These are phyloP conservation scores for Spizaetus ornatus DNA, from an alignment of 2,113 vertebrate species.

Conservation along the genomic window DNA sequence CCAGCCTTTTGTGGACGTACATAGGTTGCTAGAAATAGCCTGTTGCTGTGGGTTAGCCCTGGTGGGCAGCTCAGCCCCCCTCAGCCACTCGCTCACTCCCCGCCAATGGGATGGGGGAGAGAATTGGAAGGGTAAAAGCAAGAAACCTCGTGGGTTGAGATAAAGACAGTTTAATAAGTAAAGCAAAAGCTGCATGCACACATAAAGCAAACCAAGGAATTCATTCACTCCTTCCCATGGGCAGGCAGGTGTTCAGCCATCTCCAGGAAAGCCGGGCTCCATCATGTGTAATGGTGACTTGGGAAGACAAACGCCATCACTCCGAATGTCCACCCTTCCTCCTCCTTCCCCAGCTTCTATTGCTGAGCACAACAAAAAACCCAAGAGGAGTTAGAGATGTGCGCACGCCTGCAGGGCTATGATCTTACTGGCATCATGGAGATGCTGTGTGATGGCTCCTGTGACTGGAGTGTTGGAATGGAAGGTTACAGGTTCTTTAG, in stretches of 20 bases:
- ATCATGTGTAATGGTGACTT: fast-evolving
- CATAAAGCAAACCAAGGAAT: background rate
- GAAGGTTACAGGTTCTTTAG: no score
- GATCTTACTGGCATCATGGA: no score
- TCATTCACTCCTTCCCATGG: fast-evolving
- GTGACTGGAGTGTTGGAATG: no score
- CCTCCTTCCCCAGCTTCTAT: background rate
- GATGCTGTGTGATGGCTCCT: no score
- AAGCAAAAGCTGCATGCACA: background rate
- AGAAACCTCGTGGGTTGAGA: background rate
- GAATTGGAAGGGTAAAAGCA: background rate
- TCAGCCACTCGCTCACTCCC: fast-evolving
- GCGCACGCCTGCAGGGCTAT: no score
- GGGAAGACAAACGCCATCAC: background rate
- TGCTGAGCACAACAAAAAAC: background rate
- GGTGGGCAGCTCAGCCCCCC: background rate
- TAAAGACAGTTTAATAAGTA: background rate
- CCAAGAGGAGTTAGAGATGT: no score
- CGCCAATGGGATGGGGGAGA: background rate
- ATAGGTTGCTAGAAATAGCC: background rate
- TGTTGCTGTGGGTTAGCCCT: background rate
- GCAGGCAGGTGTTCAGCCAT: background rate
- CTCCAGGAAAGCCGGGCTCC: background rate
- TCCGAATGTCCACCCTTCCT: fast-evolving
- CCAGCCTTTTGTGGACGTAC: background rate